Evolutionary conservation across 2,888 invertebrate species (phyloP), one percentile per base, ranked within the genome.

Genomic region (Cremastinae sp.): DNA sequence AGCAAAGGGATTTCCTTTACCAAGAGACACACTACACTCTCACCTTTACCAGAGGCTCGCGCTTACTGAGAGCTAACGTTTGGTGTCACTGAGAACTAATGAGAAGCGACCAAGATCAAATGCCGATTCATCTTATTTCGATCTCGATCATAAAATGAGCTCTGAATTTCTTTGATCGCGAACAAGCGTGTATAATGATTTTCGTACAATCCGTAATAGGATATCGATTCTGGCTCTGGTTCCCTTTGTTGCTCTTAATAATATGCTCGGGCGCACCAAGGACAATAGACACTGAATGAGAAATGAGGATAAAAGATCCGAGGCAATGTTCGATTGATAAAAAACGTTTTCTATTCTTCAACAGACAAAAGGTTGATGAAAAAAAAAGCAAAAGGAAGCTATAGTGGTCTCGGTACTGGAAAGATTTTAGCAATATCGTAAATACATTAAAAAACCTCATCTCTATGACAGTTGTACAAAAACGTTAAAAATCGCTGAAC

Each of bases 101-200:
- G 28, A 28, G 28, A 14, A 14, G 4, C n/a, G 12, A 45, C 4
- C 2, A 35, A 41, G 39, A 59, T 45, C 53, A 51, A 64, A 58
- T 61, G 53, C 4, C 68, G 22, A 72, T 76, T 72, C 72, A 68
- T 72, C 68, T 72, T 62, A 68, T 69, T 76, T 59, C 56, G 43
- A 73, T 59, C 49, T 39, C 28, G 28, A n/a, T 28, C 59, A 65
- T 66, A 10, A 37, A 58, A 68, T 55, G 68, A 68, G 62, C 62
- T 14, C 9, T 59, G 72, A 10, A 37, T 66, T 65, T 64, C 73
- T 73, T 73, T 76, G 69, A 76, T 12, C 53, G 41, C 64, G 64
- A 73, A 41, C 47, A 69, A 22, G 41, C 59, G 58, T 53, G 64
- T 73, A 73, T 69, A 71, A 75, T 65, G 64, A 75, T 45, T 55